Evolutionary conservation across 2,888 invertebrate species (phyloP), one percentile per base, ranked within the genome.

Genomic region (Nasonia oneida): DNA sequence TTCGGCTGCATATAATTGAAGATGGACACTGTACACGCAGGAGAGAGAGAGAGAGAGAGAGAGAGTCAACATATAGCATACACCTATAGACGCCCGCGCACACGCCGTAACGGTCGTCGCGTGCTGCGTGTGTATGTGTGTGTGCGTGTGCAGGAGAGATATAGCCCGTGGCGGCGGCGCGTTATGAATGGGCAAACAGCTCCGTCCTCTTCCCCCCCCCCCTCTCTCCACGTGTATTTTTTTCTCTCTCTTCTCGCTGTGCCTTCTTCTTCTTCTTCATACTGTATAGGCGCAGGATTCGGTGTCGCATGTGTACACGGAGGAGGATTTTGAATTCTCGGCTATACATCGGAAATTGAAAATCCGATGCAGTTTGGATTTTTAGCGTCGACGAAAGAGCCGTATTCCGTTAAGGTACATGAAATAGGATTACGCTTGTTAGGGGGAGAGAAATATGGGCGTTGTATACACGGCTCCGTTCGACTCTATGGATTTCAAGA

Each of bases 51-150:
- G 1, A 12, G 15, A 15, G 29, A 53, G 14, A 53, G 53, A 53
- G 53, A 53, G 53, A 53, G 67, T 67, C 67, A 67, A 67, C 14
- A 33, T 14, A 4, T 4, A 4, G 14, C 33, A 67, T n/a, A 67
- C 67, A 5, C 12, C 3, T 23, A 29, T 29, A 75, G 81, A 88
- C 88, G 87, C 89, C 87, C 89, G 88, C 89, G 88, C 90, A 88
- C 88, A 88, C 87, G 88, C 87, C 81, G 79, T 89, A 88, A 88
- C 89, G 89, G 89, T 88, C 87, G 89, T 88, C 87, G 87, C 87
- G 87, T 82, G 87, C 86, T 86, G 84, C 85, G 84, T 87, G 87
- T 80, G 82, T 86, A 75, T 71, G 47, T 37, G 29, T 18, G 81
- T n/a, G 14, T 53, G 18, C 33, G 12, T 67, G 74, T 8, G 37